Evolutionary conservation across 2,888 invertebrate species (phyloP), one percentile per base, ranked within the genome.

Genomic region (Steinernema carpocapsae): DNA sequence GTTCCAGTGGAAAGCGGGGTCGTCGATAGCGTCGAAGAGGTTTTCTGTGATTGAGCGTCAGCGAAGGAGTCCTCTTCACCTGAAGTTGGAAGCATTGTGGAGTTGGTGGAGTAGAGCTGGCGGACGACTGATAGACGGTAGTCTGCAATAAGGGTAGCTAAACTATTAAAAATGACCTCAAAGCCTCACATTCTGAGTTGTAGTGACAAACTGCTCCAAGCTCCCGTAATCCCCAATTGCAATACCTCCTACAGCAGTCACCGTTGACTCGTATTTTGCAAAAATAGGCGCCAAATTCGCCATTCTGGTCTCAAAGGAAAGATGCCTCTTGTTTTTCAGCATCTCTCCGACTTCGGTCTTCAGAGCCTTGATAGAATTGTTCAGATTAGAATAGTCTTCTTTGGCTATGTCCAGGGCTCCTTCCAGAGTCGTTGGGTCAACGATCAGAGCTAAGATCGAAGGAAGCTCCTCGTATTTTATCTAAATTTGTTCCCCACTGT

Each of bases 11-110:
- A 56, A 56, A 22, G 4, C 26, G 2, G 3, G 22, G 56, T 56
- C 56, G 56, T 56, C 56, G 56, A 56, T 56, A 6, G 56, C 56
- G 26, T 56, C 56, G 26, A 56, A 56, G 56, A 56, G 56, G 26
- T 56, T 17, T 56, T 56, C 56, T 22, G 56, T 56, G 56, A 56
- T 56, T 6, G 56, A 26, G 56, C 56, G 22, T 56, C 56, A 4
- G 56, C 24, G 7, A 43, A 43, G 10, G 26, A 6, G 22, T 56
- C 56, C 26, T 56, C 56, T 4, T 56, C 56, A 12, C 56, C n/a
- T 22, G 56, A 56, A 26, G n/a, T 26, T 26, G 19, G 26, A 22
- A 6, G 26, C 24, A 4, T 6, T 24, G 6, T 19, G 6, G 24
- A 22, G 26, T 56, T 56, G 6, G 22, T 24, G 14, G 26, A 56